These are phyloP conservation scores for Drosophila erecta DNA, from an alignment of 1,140 invertebrate species.

Conservation along the genomic window DNA sequence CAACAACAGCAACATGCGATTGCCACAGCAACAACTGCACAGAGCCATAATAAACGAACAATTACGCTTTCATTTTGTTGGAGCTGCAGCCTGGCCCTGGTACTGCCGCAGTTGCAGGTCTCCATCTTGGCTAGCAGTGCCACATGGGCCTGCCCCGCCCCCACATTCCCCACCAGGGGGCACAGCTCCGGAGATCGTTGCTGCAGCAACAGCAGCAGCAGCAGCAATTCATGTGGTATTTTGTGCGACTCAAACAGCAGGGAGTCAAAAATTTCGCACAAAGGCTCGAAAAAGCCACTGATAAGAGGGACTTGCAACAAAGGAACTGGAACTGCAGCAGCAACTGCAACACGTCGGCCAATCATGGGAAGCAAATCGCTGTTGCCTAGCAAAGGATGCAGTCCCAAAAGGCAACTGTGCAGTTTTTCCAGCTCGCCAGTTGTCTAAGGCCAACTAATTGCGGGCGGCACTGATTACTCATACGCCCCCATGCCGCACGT, in stretches of 20 bases:
- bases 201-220: conserved; percentile 30
- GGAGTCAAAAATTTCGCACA: conserved; percentile 68
- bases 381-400: not conserved
- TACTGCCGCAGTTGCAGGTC: conserved; percentile 14
- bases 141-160: not conserved
- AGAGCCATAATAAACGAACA: conserved; percentile 78
- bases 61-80: conserved; percentile 64
- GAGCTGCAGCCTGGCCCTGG: conserved; percentile 5
- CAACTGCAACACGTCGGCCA: conserved; percentile 31
- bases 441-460: conserved; percentile 72
- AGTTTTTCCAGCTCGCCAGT: not conserved
- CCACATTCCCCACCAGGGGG: conserved; percentile 10
- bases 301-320: conserved; percentile 67
- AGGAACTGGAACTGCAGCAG: conserved; percentile 36
- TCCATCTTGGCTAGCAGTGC: conserved; percentile 40
- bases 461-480: conserved; percentile 67
- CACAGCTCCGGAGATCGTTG: not conserved
- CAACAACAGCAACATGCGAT: conserved; percentile 47
- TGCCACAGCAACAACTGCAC: conserved; percentile 27
- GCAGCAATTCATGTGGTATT: conserved; percentile 66
- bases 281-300: conserved; percentile 40
- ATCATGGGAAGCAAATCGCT: conserved; percentile 44
- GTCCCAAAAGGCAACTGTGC: not conserved
- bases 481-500: conserved; percentile 58
- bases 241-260: conserved; percentile 66